Base-by-base conservation (phyloP, 2,888 invertebrate genomes). In the Drosophila pullipes region DNA sequence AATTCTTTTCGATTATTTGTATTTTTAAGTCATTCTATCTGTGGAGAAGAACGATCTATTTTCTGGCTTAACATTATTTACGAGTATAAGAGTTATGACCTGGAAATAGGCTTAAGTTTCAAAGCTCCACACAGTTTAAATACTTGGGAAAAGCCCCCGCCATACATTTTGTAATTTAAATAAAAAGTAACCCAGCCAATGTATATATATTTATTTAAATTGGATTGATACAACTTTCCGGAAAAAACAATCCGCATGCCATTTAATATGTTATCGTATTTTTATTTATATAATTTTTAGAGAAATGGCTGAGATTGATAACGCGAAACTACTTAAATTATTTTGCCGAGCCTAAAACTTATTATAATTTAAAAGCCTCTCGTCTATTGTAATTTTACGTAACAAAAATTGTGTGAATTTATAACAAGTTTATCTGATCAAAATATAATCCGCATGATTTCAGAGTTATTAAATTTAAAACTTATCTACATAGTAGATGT, bases 1-100 rank as follows among this genome's bases (percentile, higher is more conserved):
- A 74, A 69, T 82, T 81, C 31, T 65, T 41, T 83, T 76, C 74
- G 76, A 73, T 79, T 65, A 33, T 55, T 62, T 67, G 25, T 69
- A 49, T 67, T 39, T 47, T 39, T 25, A 65, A 28, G 18, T 10
- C 35, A 41, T 62, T 25, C 37, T 13, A 22, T 10, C 22, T 61
- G 9, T 44, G 22, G 18, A 41, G 35, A 16, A 31, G 18, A 11
- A 52, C 25, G 25, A 28, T 64, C 35, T 54, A 54, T 37, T 33
- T 63, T 68, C 44, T 49, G 13, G 3, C 53, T 62, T 72, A 54
- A 62, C n/a, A 33, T 25, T 65, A 57, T 33, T 35, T 61, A 30
- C 31, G 44, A 61, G 39, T 39, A 54, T 25, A 31, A 39, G 18
- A 22, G 35, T 35, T 16, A 35, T 57, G 44, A 30, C 28, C 30